phyloP scores from a whole-genome alignment of 1,140 invertebrate genomes.

The Orchestia grillus region DNA sequence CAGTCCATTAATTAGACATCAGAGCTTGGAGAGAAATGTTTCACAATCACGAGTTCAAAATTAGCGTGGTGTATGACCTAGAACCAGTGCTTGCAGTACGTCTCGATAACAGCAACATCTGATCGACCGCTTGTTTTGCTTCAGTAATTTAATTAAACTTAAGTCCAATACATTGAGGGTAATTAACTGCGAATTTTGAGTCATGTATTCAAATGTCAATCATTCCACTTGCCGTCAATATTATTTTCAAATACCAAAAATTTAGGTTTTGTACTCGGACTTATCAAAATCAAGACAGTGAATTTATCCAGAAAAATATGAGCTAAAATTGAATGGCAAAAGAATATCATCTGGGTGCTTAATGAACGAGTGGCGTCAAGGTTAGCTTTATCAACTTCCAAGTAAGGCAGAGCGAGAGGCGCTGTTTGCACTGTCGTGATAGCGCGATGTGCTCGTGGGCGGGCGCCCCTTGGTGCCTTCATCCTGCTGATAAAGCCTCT shows the following conservation, averaged over 20 bases:
- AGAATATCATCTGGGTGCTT: not conserved
- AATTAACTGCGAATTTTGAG: too few species aligned
- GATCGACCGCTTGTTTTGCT: not conserved
- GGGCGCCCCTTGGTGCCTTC: not conserved
- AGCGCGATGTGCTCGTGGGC: too few species aligned
- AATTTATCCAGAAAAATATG: not conserved
- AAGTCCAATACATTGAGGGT: too few species aligned
- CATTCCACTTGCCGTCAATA: not conserved
- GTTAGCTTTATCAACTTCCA: not conserved
- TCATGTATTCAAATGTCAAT: not conserved
- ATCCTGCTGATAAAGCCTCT: not conserved
- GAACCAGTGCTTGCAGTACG: not conserved
- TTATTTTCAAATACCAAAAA: not conserved
- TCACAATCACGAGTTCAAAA: too few species aligned
- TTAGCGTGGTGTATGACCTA: not conserved
- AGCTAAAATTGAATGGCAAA: not conserved
- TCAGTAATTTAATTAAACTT: not conserved
- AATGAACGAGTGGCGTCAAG: not conserved
- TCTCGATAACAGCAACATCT: not conserved
- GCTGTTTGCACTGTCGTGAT: not conserved
- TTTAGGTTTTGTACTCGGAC: not conserved
- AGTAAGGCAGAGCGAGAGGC: too few species aligned
- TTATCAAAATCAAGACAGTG: not conserved
- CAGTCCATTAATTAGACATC: too few species aligned
- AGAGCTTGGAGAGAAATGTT: too few species aligned